phyloP scores from a whole-genome alignment of 1,140 invertebrate genomes.

The Akabosia matsudoensis region DNA sequence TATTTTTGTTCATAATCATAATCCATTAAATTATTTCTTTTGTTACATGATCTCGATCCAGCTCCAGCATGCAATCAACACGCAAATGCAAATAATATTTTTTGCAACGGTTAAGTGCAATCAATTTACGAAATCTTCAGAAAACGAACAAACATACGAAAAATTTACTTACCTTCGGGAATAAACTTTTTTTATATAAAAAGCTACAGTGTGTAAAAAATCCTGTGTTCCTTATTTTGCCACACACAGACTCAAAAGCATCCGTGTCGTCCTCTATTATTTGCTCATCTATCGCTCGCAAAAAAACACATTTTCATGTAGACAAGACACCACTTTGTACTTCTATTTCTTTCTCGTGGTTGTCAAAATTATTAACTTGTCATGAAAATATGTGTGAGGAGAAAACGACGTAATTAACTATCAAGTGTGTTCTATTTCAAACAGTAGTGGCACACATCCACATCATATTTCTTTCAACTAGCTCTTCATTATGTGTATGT shows the following conservation, averaged over 20 bases:
- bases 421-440: neutral
- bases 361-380: slow-evolving; percentile 6
- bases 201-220: neutral
- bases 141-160: neutral
- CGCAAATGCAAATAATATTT: too few relatives aligned
- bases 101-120: too few relatives aligned
- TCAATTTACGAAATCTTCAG: too few relatives aligned
- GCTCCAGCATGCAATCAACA: too few relatives aligned
- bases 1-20: too few relatives aligned
- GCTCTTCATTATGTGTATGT: neutral
- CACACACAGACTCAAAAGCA: neutral
- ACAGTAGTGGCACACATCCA: slow-evolving; percentile 8
- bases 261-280: neutral
- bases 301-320: neutral
- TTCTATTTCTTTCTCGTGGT: neutral
- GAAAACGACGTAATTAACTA: slow-evolving; percentile 17
- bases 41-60: too few relatives aligned
- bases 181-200: neutral
- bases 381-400: slow-evolving; percentile 3
- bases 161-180: neutral
- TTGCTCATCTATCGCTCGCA: neutral
- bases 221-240: neutral
- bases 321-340: neutral
- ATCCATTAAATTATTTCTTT: too few relatives aligned
- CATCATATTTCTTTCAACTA: slow-evolving; percentile 5